Conservation (phyloP, 2,888 invertebrate species). For the Diogma glabrata region DNA sequence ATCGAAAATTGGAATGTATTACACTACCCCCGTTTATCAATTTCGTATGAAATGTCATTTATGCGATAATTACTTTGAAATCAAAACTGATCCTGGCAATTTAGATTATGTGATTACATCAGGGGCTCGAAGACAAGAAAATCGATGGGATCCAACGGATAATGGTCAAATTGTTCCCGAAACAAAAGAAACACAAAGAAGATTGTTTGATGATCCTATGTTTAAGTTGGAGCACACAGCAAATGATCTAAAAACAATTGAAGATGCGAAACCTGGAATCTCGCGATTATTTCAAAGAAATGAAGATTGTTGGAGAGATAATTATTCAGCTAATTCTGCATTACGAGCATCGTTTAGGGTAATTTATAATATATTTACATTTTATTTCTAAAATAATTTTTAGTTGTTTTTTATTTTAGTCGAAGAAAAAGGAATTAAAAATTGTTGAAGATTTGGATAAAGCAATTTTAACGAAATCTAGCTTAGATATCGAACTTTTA, state of each 20-base stretch:
- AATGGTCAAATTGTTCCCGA: constrained; percentile 90
- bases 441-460: constrained; percentile 54
- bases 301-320: constrained; percentile 79
- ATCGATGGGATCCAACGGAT: constrained; percentile 93
- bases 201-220: constrained; percentile 94
- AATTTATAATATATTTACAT: constrained; percentile 25
- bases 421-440: constrained; percentile 63
- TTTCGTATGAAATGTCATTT: constrained; percentile 99
- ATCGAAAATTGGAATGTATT: constrained; percentile 93
- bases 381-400: background rate
- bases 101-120: constrained; percentile 91
- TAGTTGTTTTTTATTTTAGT: constrained; percentile 39
- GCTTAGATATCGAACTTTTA: constrained; percentile 64
- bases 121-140: constrained; percentile 93
- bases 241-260: constrained; percentile 61
- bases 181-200: constrained; percentile 80
- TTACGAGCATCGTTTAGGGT: constrained; percentile 80
- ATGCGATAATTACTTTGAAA: constrained; percentile 91
- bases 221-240: constrained; percentile 89
- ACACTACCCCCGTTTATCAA: constrained; percentile 93
- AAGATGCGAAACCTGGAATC: constrained; percentile 58
- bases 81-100: constrained; percentile 96
- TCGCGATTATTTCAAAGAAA: constrained; percentile 66
- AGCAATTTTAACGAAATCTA: constrained; percentile 58
- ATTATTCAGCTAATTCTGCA: constrained; percentile 80